phyloP scores from a whole-genome alignment of 2,113 vertebrate genomes.

The Formicarius rufipectus region DNA sequence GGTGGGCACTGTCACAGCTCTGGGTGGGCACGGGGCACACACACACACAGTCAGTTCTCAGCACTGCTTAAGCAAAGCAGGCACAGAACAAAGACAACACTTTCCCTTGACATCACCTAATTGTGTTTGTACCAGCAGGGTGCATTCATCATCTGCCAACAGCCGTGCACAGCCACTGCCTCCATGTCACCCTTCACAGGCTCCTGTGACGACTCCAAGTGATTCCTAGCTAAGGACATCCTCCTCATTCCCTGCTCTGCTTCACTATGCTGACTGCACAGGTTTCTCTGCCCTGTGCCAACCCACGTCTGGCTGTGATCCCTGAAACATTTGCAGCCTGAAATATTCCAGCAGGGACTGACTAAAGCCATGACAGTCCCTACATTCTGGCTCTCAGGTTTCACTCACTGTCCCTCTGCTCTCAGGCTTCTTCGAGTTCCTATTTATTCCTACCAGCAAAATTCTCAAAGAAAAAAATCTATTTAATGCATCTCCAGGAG shows the following conservation, averaged over 20 bases:
- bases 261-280: not conserved
- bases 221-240: not conserved
- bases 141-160: not conserved
- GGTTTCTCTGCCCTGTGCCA: not conserved
- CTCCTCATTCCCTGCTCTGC: not conserved
- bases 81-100: not conserved
- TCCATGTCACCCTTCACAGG: not conserved
- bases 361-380: not conserved
- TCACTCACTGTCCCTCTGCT: not conserved
- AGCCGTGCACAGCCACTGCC: not conserved
- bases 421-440: not conserved
- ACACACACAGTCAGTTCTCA: accelerated
- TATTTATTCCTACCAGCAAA: not conserved
- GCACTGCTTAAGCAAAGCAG: accelerated
- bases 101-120: not conserved
- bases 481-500: not conserved
- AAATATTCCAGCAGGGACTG: not conserved
- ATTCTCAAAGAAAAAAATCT: not conserved
- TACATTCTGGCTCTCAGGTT: accelerated
- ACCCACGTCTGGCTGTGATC: accelerated
- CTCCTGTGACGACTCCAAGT: not conserved
- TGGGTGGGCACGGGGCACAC: accelerated
- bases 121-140: not conserved
- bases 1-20: not conserved
- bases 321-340: not conserved